phyloP scores from a whole-genome alignment of 2,797 vertebrate genomes.

The Erpetoichthys calabaricus region DNA sequence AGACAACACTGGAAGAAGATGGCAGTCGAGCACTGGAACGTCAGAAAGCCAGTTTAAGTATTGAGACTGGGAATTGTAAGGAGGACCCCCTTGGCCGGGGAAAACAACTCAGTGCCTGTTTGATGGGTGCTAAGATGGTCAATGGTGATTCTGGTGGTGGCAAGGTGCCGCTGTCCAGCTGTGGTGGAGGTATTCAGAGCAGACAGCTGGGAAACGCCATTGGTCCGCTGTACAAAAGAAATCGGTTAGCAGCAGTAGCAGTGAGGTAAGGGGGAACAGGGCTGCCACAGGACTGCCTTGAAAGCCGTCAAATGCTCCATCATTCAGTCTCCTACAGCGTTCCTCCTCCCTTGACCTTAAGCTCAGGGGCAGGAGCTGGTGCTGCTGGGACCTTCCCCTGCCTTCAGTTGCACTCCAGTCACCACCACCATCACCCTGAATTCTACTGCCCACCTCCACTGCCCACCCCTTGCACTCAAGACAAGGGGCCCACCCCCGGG shows the following conservation, averaged over 20 bases:
- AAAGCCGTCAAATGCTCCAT: slow-evolving; percentile 76
- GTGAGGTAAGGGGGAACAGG: slow-evolving; percentile 66
- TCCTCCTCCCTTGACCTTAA: slow-evolving; percentile 61
- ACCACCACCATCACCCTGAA: slow-evolving; percentile 64
- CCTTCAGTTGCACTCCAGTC: slow-evolving; percentile 70
- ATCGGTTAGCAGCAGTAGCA: slow-evolving; percentile 28
- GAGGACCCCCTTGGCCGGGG: slow-evolving; percentile 53
- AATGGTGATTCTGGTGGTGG: slow-evolving; percentile 54
- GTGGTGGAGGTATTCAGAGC: slow-evolving; percentile 46
- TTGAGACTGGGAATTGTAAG: slow-evolving; percentile 60
- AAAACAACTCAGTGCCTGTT: slow-evolving; percentile 75
- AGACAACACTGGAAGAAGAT: slow-evolving; percentile 50
- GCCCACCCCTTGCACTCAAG: slow-evolving; percentile 54
- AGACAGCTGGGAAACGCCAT: slow-evolving; percentile 41
- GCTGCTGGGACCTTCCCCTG: slow-evolving; percentile 74
- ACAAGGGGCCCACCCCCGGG: slow-evolving; percentile 49
- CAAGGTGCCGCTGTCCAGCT: slow-evolving; percentile 65
- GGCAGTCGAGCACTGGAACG: slow-evolving; percentile 56
- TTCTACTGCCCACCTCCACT: slow-evolving; percentile 71
- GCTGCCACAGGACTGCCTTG: slow-evolving; percentile 74
- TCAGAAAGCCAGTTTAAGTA: slow-evolving; percentile 58
- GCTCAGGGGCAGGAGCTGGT: slow-evolving; percentile 55
- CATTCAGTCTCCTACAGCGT: slow-evolving; percentile 73
- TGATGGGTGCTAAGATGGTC: slow-evolving; percentile 76
- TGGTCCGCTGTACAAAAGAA: slow-evolving; percentile 5